phyloP scores from a whole-genome alignment of 2,113 vertebrate genomes.

The Macaca mulatta region DNA sequence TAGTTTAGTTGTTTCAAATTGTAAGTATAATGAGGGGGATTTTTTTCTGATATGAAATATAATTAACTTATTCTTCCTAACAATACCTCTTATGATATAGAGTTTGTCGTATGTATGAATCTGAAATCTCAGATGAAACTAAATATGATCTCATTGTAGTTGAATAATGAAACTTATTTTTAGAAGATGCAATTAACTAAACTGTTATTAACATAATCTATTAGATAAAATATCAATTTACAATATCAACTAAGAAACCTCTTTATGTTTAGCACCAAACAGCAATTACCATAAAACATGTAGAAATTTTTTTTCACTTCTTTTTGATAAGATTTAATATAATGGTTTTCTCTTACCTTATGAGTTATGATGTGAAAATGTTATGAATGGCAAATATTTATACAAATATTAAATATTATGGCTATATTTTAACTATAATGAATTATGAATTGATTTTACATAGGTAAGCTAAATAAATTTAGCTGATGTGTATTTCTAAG shows the following conservation, averaged over 20 bases:
- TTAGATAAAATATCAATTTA: conserved; percentile 5
- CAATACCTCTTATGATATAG: background rate
- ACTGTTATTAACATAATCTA: background rate
- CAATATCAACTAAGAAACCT: background rate
- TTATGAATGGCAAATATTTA: background rate
- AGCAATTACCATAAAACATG: background rate
- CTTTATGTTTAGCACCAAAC: background rate
- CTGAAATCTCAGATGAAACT: conserved; percentile 12
- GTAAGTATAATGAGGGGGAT: background rate
- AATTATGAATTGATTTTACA: background rate
- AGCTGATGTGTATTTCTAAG: background rate
- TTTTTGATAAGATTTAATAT: background rate
- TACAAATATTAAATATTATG: background rate
- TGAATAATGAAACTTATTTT: background rate
- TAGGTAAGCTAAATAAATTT: background rate
- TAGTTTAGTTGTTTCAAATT: background rate
- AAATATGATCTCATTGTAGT: background rate
- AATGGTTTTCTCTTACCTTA: background rate
- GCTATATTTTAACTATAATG: background rate
- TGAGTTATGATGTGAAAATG: background rate
- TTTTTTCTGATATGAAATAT: background rate
- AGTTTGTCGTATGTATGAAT: background rate
- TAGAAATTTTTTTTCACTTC: background rate
- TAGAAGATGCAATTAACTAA: background rate
- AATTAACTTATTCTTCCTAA: background rate